A percentile compares a stretch with the other conserved stretches of the same genome.
These are phyloP conservation scores for Dolichotis patagonum DNA, from an alignment of 2,113 vertebrate genomes.

Conservation along the genomic window DNA sequence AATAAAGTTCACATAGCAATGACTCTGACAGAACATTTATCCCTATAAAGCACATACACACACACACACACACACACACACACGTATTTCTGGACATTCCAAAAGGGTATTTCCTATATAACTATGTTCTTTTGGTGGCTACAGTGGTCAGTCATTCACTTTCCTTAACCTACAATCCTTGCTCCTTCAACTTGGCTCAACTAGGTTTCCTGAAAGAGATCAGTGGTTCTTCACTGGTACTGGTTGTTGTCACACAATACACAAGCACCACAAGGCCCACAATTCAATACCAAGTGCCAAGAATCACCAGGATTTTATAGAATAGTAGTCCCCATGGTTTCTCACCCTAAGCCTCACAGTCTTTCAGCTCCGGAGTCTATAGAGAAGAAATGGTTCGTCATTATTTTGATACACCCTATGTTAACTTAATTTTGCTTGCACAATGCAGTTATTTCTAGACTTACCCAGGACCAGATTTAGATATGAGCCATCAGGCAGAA, in stretches of 20 bases:
- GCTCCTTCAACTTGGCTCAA: neutral
- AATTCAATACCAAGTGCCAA: neutral
- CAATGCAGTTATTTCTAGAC: neutral
- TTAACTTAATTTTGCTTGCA: neutral
- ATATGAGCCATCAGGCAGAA: neutral
- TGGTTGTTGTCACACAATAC: neutral
- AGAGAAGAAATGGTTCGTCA: neutral
- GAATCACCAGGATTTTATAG: neutral
- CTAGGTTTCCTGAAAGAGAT: neutral
- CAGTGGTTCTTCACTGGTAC: neutral
- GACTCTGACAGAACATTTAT: neutral
- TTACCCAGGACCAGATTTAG: neutral
- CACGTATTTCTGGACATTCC: neutral
- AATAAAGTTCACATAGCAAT: slow-evolving; percentile 40
- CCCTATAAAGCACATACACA: neutral
- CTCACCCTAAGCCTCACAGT: neutral
- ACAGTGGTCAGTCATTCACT: neutral
- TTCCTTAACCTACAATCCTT: neutral
- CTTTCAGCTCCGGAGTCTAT: neutral
- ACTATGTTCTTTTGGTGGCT: neutral
- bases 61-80: neutral
- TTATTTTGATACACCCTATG: neutral
- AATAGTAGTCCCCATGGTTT: neutral
- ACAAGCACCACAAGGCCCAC: neutral
- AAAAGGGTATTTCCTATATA: neutral